Base-by-base conservation (phyloP, 2,888 invertebrate genomes). In the Synergus japonicus region DNA sequence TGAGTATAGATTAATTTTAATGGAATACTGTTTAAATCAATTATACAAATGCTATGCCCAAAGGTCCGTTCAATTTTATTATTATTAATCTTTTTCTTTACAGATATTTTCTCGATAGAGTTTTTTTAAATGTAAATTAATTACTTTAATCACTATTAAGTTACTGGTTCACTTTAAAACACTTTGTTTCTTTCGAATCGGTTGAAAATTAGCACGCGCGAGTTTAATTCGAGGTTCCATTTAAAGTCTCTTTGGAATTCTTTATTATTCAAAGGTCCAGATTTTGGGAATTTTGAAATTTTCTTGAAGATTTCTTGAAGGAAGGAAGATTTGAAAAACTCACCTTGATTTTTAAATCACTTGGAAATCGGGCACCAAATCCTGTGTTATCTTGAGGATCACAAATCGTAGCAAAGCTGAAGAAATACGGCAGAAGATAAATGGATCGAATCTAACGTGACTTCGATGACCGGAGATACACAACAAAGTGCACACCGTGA, bases 401-500 rank as follows among this genome's bases (percentile, higher is more conserved):
- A 73, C 49, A 73, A 73, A 29, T 73, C n/a, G 37, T 4, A 37
- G 76, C 15, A 60, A 44, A 37, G 9, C 60, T 9, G 63, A 76
- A 15, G 29, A 76, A 64, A 49, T 76, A 66, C 77, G 77, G 73
- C 65, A 78, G 58, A 66, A 54, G 69, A 43, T 67, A 76, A 78
- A 80, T 76, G 67, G 76, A 44, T 58, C 54, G 79, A 67, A 46
- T 77, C 69, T 69, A 76, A 79, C 80, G 79, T 81, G 73, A 83
- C 81, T 83, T 69, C 78, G 63, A 79, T 66, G 67, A 81, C 79
- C 77, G 63, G 76, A 79, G 87, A 87, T 87, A 86, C 89, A 89
- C 88, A 88, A 89, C 89, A 89, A 89, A 89, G 87, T 89, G 89
- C 89, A 88, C 89, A 87, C 86, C 84, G 87, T 83, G 86, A 85